phyloP scores from a whole-genome alignment of 2,113 vertebrate genomes.

The Aptenodytes patagonicus region DNA sequence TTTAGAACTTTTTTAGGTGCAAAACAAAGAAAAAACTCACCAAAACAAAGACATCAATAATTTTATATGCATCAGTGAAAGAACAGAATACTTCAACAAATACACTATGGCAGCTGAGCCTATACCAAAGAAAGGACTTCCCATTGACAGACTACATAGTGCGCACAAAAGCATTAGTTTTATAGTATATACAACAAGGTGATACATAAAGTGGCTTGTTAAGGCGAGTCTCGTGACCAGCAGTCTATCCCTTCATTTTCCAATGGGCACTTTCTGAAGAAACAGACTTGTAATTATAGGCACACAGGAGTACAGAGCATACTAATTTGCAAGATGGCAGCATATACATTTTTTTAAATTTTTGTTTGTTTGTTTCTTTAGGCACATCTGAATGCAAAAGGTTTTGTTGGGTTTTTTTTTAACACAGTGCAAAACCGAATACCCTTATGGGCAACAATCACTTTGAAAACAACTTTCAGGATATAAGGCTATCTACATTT shows the following conservation, averaged over 20 bases:
- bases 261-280: constrained; percentile 61
- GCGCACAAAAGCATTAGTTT: constrained; percentile 61
- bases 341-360: constrained; percentile 47
- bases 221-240: constrained; percentile 64
- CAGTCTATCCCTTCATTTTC: constrained; percentile 64
- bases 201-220: constrained; percentile 73
- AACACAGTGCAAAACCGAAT: constrained; percentile 73
- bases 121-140: constrained; percentile 69
- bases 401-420: constrained; percentile 16
- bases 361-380: constrained; percentile 27
- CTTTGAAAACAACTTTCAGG: constrained; percentile 45
- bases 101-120: constrained; percentile 51
- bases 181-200: constrained; percentile 61
- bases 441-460: constrained; percentile 54
- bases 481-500: constrained; percentile 45
- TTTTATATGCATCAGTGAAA: constrained; percentile 47
- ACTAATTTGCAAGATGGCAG: constrained; percentile 68
- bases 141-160: constrained; percentile 61
- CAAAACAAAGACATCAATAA: constrained; percentile 59
- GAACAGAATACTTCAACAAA: constrained; percentile 61
- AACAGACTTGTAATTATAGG: constrained; percentile 56
- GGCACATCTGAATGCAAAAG: constrained; percentile 76
- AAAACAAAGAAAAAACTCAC: constrained; percentile 67
- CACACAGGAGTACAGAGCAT: constrained; percentile 61
- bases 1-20: constrained; percentile 50